Base-by-base conservation (phyloP, 1,140 invertebrate species). In the Hycleus cichorii region DNA sequence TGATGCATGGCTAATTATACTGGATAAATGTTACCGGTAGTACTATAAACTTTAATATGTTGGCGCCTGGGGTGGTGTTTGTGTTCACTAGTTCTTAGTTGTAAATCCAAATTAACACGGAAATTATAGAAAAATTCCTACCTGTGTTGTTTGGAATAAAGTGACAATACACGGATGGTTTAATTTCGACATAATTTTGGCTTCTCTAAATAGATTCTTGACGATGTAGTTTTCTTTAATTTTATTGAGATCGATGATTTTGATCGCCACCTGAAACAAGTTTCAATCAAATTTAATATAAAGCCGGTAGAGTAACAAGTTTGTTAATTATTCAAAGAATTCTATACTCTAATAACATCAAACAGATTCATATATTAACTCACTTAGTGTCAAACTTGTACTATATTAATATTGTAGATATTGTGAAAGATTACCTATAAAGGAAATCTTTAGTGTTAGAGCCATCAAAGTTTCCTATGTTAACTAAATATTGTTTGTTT, bases 91-190 rank as follows among this genome's bases (percentile, higher is more conserved):
- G 32, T 32, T 5, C 32, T 5, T 5, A 32, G 32, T 32, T 32
- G 18, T 18, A 18, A 18, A 18, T 18, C 18, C 18, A 18, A 1
- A 53, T 38, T 53, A 48, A 48, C 26, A 25, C 11, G n/a, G 4
- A 62, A 58, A 58, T 43, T 32, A 32, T 18, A 1, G 18, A 18
- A 18, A 32, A 32, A 48, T 52, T 45, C 71, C 69, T 72, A 85
- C 83, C 78, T 84, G 83, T 69, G 87, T 81, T 5, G 85, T 85
- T 70, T 88, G 83, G 64, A 84, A 87, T 2, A 87, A 75, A 2
- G 79, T 73, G 5, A 83, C 79, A 57, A 87, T 85, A 68, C 81
- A 83, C 0, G 85, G 85, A 66, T 88, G 85, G 9, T 80, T 76
- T 24, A 87, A 72, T 66, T 80, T 80, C 0, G 83, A 79, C 73